Evolutionary conservation across 64 coral and sea anemone species (phyloP), one percentile per base, ranked within the genome.

Genomic region (Montipora sp.): DNA sequence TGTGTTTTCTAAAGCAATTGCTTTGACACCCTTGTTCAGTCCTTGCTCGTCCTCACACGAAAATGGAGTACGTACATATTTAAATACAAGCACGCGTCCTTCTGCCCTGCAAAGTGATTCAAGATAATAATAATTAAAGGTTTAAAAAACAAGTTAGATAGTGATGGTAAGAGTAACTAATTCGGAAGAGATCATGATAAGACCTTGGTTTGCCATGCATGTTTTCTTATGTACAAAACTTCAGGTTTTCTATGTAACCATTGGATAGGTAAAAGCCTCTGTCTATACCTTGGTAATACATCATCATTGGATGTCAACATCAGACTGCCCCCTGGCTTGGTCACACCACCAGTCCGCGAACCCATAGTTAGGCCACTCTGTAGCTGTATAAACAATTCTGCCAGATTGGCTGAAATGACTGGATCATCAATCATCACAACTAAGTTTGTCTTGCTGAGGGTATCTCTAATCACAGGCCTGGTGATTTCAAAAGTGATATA

Each of bases 311-410:
- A 71, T 22, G 68, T 71, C 68, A 71, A 23, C 68, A 71, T 71
- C 20, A 71, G 21, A 23, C 19, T 71, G 21, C 68, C 68, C 21
- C 68, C 68, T 71, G 68, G 68, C 20, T 71, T 71, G 20, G 68
- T 4, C 21, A 71, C 68, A 22, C 68, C 68, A 71, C 68, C 68
- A 7, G 68, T 71, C 68, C 21, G 5, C 1, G 15, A 77, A 18
- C 47, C 75, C 75, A 48, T 77, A 7, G 75, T 77, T 48, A 77
- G 75, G 4, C 75, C 43, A 77, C 46, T 77, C 75, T 77, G 75
- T 43, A 77, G 8, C 75, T 77, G 46, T 46, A 77, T 46, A 5
- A 77, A 18, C 47, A 77, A 14, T 47, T 77, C 75, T 71, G 68
- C 19, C 20, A 71, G 68, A 71, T 71, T 71, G 68, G 68, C 68